Evolutionary conservation across 2,888 invertebrate genomes (phyloP).

Genomic region (Drosophila buzzatii): DNA sequence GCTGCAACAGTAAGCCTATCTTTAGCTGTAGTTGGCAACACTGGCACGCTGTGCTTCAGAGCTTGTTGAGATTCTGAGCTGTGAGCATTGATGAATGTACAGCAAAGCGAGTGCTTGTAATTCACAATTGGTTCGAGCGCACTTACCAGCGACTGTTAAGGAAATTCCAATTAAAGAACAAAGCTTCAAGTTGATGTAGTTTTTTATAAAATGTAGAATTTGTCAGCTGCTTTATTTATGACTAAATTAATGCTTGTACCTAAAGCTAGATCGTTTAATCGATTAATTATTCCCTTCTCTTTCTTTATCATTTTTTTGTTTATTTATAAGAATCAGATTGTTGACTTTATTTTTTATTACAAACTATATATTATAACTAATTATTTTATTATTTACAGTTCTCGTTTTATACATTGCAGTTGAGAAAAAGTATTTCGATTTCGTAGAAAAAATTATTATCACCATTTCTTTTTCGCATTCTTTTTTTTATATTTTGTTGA

Average conservation of each 20-base stretch:
- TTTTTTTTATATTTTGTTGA: constrained; percentile 45
- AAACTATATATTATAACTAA: constrained; percentile 29
- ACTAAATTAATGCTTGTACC: constrained; percentile 37
- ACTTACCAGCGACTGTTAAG: not conserved
- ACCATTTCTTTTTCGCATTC: constrained; percentile 55
- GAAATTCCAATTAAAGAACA: constrained; percentile 13
- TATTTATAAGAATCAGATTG: constrained; percentile 63
- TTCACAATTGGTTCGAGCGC: constrained; percentile 40
- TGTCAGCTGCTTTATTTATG: constrained; percentile 65
- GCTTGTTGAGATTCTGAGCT: constrained; percentile 15
- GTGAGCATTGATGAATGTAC: constrained; percentile 21
- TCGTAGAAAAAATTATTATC: constrained; percentile 78
- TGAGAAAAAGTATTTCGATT: constrained; percentile 48
- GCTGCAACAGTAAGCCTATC: too few species aligned
- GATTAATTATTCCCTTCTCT: constrained; percentile 27
- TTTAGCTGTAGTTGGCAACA: not conserved
- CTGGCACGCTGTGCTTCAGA: not conserved
- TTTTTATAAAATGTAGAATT: constrained; percentile 78
- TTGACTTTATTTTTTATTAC: constrained; percentile 27
- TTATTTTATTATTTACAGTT: constrained; percentile 46
- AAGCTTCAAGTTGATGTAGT: not conserved
- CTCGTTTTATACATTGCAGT: constrained; percentile 53
- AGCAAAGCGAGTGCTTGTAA: constrained; percentile 36
- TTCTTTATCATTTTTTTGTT: not conserved
- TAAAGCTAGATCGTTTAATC: constrained; percentile 66